A percentile compares a stretch with the other conserved stretches of the same genome.
phyloP scores from a whole-genome alignment of 2,797 vertebrate genomes.

The Trachurus trachurus region DNA sequence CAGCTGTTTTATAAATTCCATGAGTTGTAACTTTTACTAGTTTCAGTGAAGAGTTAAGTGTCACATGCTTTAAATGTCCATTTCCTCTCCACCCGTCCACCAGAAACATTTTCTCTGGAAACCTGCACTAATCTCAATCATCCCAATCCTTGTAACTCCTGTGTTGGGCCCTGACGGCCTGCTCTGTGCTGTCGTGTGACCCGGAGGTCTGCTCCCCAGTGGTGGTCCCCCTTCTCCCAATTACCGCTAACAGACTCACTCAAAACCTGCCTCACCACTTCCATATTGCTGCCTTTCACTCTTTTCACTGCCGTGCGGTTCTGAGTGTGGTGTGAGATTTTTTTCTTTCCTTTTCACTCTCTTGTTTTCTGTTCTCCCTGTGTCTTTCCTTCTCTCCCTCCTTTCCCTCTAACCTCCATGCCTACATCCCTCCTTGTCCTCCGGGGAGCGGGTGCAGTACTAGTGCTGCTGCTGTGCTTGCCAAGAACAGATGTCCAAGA shows the following conservation, averaged over 20 bases:
- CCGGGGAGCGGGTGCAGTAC: constrained; percentile 73
- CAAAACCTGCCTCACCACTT: constrained; percentile 73
- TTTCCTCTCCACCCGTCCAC: constrained; percentile 34
- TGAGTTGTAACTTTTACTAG: neutral
- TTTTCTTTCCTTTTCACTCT: constrained; percentile 58
- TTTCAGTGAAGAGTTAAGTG: constrained; percentile 11
- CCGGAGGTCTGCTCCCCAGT: constrained; percentile 71
- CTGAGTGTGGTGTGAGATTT: constrained; percentile 48
- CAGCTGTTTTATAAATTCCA: neutral
- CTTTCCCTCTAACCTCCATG: constrained; percentile 54
- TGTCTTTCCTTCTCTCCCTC: constrained; percentile 37
- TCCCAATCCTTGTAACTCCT: constrained; percentile 44
- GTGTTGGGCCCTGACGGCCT: constrained; percentile 58
- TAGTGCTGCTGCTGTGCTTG: constrained; percentile 71
- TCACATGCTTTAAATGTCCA: constrained; percentile 46
- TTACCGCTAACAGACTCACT: constrained; percentile 80
- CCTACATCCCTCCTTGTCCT: constrained; percentile 75
- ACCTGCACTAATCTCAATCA: constrained; percentile 60
- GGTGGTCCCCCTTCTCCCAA: constrained; percentile 77
- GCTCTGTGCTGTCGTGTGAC: constrained; percentile 71
- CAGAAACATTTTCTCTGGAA: constrained; percentile 55
- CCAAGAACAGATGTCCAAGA: constrained; percentile 88
- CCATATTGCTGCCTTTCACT: constrained; percentile 67
- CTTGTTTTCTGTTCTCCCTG: constrained; percentile 61
- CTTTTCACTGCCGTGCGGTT: constrained; percentile 50